Conservation (phyloP, 23 tunicate genomes). For the Oikopleura dioica region DNA sequence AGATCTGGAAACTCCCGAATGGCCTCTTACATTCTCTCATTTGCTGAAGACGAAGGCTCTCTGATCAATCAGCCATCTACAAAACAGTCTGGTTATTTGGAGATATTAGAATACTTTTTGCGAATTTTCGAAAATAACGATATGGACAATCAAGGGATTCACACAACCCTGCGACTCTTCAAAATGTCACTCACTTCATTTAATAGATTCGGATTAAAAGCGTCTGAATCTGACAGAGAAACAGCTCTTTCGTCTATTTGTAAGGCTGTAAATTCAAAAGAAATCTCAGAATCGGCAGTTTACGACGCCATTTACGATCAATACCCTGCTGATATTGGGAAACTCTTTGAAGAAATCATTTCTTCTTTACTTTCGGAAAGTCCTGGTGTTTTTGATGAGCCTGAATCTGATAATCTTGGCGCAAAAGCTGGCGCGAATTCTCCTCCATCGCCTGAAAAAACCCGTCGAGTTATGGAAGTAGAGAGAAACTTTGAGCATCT, state of each 20-base stretch:
- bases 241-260: too few species aligned
- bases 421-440: too few species aligned
- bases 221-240: too few species aligned
- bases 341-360: background rate
- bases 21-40: background rate
- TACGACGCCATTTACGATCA: background rate
- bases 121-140: background rate
- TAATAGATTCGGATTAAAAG: background rate
- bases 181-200: background rate
- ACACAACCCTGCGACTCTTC: background rate
- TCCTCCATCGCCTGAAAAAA: too few species aligned
- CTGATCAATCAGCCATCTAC: too few species aligned
- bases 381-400: background rate
- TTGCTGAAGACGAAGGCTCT: background rate
- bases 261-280: too few species aligned
- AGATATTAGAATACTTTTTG: too few species aligned
- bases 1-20: too few species aligned
- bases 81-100: background rate
- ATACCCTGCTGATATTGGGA: background rate
- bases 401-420: background rate
- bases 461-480: slow-evolving; percentile 20
- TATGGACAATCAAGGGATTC: background rate
- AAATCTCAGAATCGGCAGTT: too few species aligned
- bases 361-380: background rate
- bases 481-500: slow-evolving; percentile 63